phyloP scores from a whole-genome alignment of 2,888 invertebrate genomes.

The Herminia tarsipennalis region DNA sequence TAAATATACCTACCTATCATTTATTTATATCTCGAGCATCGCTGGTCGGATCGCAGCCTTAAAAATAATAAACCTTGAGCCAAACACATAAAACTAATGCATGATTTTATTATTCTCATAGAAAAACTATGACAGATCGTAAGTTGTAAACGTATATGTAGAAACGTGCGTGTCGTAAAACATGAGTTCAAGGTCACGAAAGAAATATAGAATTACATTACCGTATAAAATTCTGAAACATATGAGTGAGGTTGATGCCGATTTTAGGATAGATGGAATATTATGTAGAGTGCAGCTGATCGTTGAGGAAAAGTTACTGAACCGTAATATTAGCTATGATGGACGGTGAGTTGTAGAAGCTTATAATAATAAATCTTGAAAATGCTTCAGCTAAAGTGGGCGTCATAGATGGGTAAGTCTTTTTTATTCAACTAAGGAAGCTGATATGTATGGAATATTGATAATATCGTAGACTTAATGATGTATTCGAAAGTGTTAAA shows the following conservation, averaged over 20 bases:
- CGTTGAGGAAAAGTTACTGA: conserved; percentile 9
- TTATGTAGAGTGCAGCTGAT: conserved; percentile 13
- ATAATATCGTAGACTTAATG: too few species aligned
- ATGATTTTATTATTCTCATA: too few species aligned
- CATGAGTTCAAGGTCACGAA: conserved; percentile 34
- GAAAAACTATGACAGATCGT: too few species aligned
- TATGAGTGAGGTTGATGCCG: conserved; percentile 25
- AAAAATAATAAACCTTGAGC: too few species aligned
- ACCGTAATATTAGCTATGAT: conserved; percentile 4
- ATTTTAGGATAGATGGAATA: conserved; percentile 19
- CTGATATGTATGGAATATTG: too few species aligned
- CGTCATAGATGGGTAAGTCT: too few species aligned
- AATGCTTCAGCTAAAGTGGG: not conserved
- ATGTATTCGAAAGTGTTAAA: too few species aligned
- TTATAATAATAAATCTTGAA: not conserved
- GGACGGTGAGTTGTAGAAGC: not conserved
- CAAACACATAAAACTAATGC: too few species aligned
- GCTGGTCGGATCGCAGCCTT: too few species aligned
- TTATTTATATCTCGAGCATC: too few species aligned
- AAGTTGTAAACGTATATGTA: conserved; percentile 1
- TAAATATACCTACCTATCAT: too few species aligned
- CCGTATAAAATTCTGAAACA: conserved; percentile 35
- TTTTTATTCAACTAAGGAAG: too few species aligned
- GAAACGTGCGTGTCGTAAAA: conserved; percentile 27
- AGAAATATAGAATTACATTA: conserved; percentile 41